These are phyloP conservation scores for Sebastes steindachneri DNA, from an alignment of 2,797 vertebrate species.

Conservation along the genomic window DNA sequence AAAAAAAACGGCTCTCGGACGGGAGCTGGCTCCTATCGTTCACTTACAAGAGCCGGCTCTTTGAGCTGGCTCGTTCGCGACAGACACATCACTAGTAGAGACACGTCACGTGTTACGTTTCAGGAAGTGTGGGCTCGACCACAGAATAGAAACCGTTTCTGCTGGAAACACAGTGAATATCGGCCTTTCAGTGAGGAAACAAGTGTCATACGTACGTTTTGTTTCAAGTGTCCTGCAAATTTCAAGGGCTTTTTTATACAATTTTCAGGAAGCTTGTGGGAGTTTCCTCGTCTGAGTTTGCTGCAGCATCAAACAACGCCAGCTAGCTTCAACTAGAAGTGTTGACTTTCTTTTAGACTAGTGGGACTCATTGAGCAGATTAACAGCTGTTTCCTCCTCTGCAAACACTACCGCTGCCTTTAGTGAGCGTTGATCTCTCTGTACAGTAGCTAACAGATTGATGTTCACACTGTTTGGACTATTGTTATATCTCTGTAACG, in stretches of 20 bases:
- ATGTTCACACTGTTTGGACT: too few relatives aligned
- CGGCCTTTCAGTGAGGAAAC: background rate
- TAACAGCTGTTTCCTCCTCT: background rate
- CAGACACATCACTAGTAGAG: too few relatives aligned
- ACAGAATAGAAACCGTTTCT: background rate
- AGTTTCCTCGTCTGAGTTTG: background rate
- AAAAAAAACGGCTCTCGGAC: too few relatives aligned
- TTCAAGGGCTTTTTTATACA: background rate
- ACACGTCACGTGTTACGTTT: slow-evolving; percentile 40
- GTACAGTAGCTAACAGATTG: too few relatives aligned
- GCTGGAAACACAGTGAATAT: background rate
- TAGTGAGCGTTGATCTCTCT: rapidly evolving
- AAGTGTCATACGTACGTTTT: background rate
- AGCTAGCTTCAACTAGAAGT: background rate
- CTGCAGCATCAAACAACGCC: background rate
- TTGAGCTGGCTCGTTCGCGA: too few relatives aligned
- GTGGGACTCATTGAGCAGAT: background rate
- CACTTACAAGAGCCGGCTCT: too few relatives aligned
- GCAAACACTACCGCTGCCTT: background rate
- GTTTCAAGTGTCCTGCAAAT: background rate
- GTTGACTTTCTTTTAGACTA: background rate
- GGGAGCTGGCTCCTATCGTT: too few relatives aligned
- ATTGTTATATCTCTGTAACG: background rate
- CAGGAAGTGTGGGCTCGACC: slow-evolving; percentile 52
- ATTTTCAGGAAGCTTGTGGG: background rate